These are phyloP conservation scores for Escarpia spicata DNA, from an alignment of 2,888 invertebrate species.

Conservation along the genomic window DNA sequence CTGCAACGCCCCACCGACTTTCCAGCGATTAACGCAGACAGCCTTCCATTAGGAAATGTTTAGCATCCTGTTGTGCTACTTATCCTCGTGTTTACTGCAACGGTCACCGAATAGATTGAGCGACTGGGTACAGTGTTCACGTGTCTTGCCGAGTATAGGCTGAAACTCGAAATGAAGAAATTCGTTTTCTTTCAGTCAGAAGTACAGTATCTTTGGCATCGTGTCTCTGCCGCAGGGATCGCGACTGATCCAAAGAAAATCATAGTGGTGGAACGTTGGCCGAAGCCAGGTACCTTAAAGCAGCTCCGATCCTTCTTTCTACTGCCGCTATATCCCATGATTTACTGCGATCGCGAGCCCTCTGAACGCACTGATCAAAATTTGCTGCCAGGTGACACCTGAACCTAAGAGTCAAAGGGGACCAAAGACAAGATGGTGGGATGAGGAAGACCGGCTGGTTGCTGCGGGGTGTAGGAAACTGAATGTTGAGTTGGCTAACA, in stretches of 20 bases:
- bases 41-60: conserved; percentile 38
- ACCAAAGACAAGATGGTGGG: not conserved
- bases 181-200: conserved; percentile 34
- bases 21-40: conserved; percentile 43
- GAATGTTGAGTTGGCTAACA: not conserved
- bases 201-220: conserved; percentile 38
- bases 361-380: not conserved
- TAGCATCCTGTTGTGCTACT: conserved; percentile 36
- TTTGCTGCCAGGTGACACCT: not conserved
- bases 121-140: conserved; percentile 38
- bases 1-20: conserved; percentile 42
- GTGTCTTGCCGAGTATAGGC: conserved; percentile 30
- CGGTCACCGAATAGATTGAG: conserved; percentile 33
- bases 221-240: conserved; percentile 33
- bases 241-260: conserved; percentile 30
- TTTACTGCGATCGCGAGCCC: not conserved
- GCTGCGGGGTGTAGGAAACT: not conserved
- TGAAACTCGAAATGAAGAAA: conserved; percentile 40
- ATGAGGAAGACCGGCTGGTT: not conserved
- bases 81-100: conserved; percentile 39
- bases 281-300: conserved; percentile 1
- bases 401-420: not conserved
- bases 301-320: conserved; percentile 26
- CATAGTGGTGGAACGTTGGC: conserved; percentile 17
- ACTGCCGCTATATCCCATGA: not conserved